These are phyloP conservation scores for Microtus pennsylvanicus DNA, from an alignment of 2,113 vertebrate genomes.

Conservation along the genomic window DNA sequence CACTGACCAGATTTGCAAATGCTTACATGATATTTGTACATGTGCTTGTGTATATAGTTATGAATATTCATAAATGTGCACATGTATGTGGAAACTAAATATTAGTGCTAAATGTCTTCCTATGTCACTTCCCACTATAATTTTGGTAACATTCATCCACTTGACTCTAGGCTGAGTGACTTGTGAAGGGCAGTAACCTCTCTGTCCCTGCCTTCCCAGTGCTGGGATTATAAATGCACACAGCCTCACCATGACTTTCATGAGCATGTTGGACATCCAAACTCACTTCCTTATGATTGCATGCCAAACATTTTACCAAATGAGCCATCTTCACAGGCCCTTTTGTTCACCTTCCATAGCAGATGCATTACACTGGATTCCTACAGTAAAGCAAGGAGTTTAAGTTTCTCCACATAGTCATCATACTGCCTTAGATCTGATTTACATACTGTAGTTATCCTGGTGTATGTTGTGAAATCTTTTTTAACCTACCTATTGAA, in stretches of 20 bases:
- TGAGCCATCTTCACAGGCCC: neutral
- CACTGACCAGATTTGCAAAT: too few species aligned
- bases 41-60: neutral
- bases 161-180: neutral
- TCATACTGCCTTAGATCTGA: too few species aligned
- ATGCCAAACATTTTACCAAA: neutral
- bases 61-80: accelerated
- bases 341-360: neutral
- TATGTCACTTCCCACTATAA: neutral
- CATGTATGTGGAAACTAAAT: neutral
- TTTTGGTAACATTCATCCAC: neutral
- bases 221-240: too few species aligned
- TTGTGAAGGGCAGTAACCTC: neutral
- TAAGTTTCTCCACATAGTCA: neutral
- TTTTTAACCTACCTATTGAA: neutral
- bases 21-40: neutral
- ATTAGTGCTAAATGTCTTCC: neutral
- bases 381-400: neutral
- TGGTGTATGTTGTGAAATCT: neutral
- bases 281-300: neutral
- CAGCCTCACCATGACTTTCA: neutral
- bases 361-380: neutral
- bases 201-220: neutral
- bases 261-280: neutral
- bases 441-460: neutral